Conservation (phyloP, 2,888 invertebrate genomes). For the Syrista parreyssii region DNA sequence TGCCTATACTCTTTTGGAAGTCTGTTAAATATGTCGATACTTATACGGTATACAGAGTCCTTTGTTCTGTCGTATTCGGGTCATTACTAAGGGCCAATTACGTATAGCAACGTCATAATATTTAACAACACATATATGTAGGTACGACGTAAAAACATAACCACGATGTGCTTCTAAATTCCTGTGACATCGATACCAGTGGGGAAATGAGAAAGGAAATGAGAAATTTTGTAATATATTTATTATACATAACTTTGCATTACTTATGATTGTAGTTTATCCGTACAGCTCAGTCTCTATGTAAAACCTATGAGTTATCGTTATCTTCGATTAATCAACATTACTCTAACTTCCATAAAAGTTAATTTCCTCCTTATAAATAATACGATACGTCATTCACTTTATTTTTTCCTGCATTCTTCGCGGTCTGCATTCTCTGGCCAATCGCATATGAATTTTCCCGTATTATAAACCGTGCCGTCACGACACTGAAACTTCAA, state of each 20-base stretch:
- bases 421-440: constrained; percentile 76
- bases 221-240: not conserved
- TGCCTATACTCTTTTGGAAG: not conserved
- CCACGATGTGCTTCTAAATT: too few relatives aligned
- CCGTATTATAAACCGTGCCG: constrained; percentile 81
- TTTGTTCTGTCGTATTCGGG: not conserved
- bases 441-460: constrained; percentile 84
- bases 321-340: not conserved
- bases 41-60: not conserved
- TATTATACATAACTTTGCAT: not conserved
- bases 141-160: too few relatives aligned
- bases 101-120: not conserved
- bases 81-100: not conserved
- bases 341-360: not conserved
- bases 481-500: constrained; percentile 79
- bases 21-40: not conserved
- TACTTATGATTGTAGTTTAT: not conserved
- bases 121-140: not conserved
- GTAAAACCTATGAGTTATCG: not conserved
- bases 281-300: not conserved
- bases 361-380: not conserved
- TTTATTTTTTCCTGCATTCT: constrained; percentile 67
- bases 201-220: not conserved
- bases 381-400: not conserved
- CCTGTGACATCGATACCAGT: not conserved